A percentile compares a stretch with the other conserved stretches of the same genome.
Conservation (phyloP, 1,140 invertebrate species). For the Arion vulgaris region DNA sequence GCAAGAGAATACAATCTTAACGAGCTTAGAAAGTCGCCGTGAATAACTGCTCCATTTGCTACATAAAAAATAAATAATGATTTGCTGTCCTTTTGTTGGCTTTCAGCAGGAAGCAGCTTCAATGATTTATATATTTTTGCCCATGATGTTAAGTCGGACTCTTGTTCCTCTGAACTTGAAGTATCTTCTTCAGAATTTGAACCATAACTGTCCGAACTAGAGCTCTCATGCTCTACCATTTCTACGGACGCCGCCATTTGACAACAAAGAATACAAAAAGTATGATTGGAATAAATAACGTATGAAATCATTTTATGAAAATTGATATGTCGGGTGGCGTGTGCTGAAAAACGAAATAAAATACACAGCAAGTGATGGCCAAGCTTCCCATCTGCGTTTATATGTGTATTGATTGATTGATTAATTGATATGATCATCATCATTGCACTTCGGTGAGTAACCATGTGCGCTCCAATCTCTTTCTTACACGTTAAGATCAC, state of each 20-base stretch:
- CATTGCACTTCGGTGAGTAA: too few relatives aligned
- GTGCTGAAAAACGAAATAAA: too few relatives aligned
- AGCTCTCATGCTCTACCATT: neutral
- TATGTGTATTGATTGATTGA: too few relatives aligned
- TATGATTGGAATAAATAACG: neutral
- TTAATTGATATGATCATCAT: too few relatives aligned
- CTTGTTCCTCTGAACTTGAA: neutral
- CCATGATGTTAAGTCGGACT: constrained; percentile 2
- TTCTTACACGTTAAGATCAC: too few relatives aligned
- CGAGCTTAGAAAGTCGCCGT: neutral
- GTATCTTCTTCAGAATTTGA: too few relatives aligned
- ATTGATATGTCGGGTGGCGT: too few relatives aligned
- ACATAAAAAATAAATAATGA: neutral
- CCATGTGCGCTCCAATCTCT: too few relatives aligned
- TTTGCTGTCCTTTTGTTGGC: neutral
- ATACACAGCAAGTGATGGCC: too few relatives aligned
- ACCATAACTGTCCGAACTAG: neutral
- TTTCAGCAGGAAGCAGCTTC: neutral
- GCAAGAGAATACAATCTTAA: constrained; percentile 3
- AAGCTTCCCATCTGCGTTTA: too few relatives aligned
- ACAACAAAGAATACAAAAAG: neutral
- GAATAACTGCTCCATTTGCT: neutral
- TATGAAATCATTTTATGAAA: too few relatives aligned
- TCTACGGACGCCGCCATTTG: constrained; percentile 6
- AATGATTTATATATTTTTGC: constrained; percentile 13